phyloP scores from a whole-genome alignment of 2,888 invertebrate species.

The Kuschelorhynchus macadamiae region DNA sequence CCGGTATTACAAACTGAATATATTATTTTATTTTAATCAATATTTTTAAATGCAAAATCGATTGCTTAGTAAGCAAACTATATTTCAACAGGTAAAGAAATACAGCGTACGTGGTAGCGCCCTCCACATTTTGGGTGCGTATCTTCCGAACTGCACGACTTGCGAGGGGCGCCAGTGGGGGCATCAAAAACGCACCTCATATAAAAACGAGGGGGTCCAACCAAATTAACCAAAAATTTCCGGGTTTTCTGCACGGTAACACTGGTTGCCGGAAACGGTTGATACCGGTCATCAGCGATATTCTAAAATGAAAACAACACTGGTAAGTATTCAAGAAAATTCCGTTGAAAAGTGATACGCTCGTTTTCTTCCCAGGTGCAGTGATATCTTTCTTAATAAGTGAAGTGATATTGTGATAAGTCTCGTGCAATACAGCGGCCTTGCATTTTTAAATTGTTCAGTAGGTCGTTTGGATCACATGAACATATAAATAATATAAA shows the following conservation, averaged over 20 bases:
- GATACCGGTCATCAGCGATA: conserved; percentile 1
- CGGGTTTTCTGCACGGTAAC: conserved; percentile 33
- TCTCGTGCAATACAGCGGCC: too few species aligned
- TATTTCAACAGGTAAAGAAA: too few species aligned
- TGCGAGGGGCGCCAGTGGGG: conserved; percentile 23
- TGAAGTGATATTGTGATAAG: too few species aligned
- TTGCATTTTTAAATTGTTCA: too few species aligned
- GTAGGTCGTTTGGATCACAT: too few species aligned
- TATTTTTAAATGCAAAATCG: not conserved
- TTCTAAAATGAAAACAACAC: conserved; percentile 23
- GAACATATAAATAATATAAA: too few species aligned
- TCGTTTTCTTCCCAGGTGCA: too few species aligned
- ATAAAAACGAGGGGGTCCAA: conserved; percentile 28
- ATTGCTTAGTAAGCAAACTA: not conserved
- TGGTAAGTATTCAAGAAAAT: conserved; percentile 30
- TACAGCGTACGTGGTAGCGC: conserved; percentile 23
- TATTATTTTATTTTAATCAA: too few species aligned
- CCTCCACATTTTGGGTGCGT: conserved; percentile 15
- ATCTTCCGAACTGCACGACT: conserved; percentile 4
- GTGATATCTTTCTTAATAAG: too few species aligned
- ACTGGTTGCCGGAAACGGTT: conserved; percentile 21
- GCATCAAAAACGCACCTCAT: conserved; percentile 15
- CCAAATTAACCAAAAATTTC: conserved; percentile 33
- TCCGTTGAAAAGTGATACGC: too few species aligned
- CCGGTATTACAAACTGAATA: too few species aligned